Evolutionary conservation across 2,888 invertebrate genomes (phyloP), one percentile per base, ranked within the genome.

Genomic region (Tenthredo mesomela): DNA sequence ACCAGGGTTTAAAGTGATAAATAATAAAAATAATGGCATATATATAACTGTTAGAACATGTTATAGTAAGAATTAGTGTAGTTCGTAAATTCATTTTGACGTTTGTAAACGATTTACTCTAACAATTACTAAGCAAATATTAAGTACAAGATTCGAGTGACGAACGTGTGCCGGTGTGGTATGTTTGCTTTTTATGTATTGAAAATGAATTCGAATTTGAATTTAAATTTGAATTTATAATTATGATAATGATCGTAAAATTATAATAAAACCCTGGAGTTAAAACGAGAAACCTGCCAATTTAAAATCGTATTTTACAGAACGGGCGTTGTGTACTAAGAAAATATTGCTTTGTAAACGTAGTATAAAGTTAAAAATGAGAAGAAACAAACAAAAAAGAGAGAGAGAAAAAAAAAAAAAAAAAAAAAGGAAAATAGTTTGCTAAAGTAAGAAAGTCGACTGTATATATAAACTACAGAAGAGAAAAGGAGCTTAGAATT

Each of bases 351-450:
- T 87, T 87, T 84, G 86, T 89, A 90, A 90, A 89, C 87, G 88
- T 89, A 90, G 86, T 90, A 91, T 88, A 92, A 93, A 92, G 90
- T 89, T 92, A 90, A 91, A 91, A 93, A 92, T 90, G 33, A 33
- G 4, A 33, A 33, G 18, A 15, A 33, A 65, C 7, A 65, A 65
- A 0, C 33, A 25, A 29, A 29, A 29, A n/a, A n/a, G n/a, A n/a
- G n/a, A n/a, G n/a, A n/a, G n/a, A n/a, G n/a, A n/a, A n/a, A 29
- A 33, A 33, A 67, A 67, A 29, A 67, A 29, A 15, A 18, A 67
- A 29, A 67, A 15, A 3, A 18, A 67, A 33, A 10, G 4, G 21
- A 61, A 91, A 93, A 92, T 90, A 88, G 88, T 91, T 91, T 84
- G 89, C 90, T 92, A 91, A 80, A 90, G 89, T 92, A 92, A 91